Evolutionary conservation across 2,797 vertebrate species (phyloP).

Genomic region (Pteronotus mesoamericanus): DNA sequence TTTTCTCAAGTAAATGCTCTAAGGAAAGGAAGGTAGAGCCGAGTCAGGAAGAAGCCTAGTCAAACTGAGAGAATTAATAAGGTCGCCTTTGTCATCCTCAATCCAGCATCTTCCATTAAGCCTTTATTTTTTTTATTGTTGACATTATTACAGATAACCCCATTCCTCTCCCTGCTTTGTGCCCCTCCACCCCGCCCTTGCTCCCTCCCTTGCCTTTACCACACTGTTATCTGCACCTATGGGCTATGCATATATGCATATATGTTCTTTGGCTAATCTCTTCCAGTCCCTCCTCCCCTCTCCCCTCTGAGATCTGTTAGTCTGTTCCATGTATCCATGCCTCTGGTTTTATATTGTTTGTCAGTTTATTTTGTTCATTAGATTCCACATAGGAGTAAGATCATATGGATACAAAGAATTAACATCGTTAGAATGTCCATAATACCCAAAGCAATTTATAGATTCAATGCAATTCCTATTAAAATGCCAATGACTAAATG

Average conservation of each 20-base stretch:
- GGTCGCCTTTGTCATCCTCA: neutral
- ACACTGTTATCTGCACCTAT: neutral
- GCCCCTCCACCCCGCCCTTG: neutral
- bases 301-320: neutral
- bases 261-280: neutral
- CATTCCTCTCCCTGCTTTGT: neutral
- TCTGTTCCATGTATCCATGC: neutral
- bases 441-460: neutral
- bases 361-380: neutral
- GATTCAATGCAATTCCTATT: neutral
- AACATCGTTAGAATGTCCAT: neutral
- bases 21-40: neutral
- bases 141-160: neutral
- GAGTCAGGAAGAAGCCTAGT: neutral
- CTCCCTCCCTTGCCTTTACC: neutral
- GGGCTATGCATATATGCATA: neutral
- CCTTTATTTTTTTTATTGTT: neutral
- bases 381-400: neutral
- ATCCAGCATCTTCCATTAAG: neutral
- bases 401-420: neutral
- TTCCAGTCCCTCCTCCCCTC: neutral
- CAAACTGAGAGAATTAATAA: neutral
- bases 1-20: neutral
- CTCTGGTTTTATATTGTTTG: neutral
- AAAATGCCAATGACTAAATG: neutral